Evolutionary conservation across 2,888 invertebrate species (phyloP).

Genomic region (Rhogogaster chlorosoma): DNA sequence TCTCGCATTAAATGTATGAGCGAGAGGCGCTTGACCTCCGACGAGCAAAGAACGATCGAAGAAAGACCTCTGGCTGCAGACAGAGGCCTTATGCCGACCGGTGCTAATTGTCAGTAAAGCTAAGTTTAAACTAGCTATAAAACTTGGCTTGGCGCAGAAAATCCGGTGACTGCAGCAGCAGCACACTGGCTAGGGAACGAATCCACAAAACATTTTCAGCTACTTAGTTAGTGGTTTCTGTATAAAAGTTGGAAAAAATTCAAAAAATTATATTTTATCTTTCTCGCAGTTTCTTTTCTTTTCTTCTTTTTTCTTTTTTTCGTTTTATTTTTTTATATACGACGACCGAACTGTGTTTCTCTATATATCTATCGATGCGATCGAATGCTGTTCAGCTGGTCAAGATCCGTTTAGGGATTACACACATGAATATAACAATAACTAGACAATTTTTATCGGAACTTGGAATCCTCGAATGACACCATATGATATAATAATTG

Average conservation of each 20-base stretch:
- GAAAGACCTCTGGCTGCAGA: conserved; percentile 16
- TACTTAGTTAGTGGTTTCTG: not conserved
- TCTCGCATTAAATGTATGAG: not conserved
- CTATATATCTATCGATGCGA: no score
- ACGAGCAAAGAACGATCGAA: not conserved
- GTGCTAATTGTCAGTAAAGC: conserved; percentile 57
- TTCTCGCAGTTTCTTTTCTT: not conserved
- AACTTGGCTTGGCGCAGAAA: conserved; percentile 25
- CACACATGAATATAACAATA: not conserved
- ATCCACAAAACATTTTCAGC: not conserved
- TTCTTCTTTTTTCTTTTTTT: not conserved
- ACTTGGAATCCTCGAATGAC: not conserved
- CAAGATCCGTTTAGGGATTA: not conserved
- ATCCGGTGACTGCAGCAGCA: conserved; percentile 13
- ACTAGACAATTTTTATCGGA: not conserved
- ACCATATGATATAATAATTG: conserved; percentile 1
- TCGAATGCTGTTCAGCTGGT: not conserved
- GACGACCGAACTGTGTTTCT: no score
- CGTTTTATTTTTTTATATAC: not conserved
- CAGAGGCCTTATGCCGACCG: conserved; percentile 46
- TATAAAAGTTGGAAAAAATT: not conserved
- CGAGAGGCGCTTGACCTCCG: not conserved
- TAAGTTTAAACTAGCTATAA: conserved; percentile 56
- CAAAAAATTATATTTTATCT: not conserved
- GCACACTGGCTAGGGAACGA: not conserved